These are phyloP conservation scores for Ceratoteleas bidentatus DNA, from an alignment of 1,140 invertebrate genomes.

Conservation along the genomic window DNA sequence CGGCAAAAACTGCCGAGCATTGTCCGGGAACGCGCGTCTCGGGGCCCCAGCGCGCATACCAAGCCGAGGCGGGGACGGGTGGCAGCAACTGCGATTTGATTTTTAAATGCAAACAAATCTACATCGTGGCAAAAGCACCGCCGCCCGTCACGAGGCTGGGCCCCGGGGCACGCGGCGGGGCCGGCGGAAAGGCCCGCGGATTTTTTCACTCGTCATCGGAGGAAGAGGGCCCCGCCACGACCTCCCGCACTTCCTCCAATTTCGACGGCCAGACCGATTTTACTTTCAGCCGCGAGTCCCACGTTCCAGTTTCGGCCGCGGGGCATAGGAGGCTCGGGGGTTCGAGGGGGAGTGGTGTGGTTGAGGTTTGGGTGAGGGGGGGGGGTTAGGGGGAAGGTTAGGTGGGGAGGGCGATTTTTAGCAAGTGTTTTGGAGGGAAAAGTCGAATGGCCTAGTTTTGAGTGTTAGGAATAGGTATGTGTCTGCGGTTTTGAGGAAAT, in stretches of 20 bases:
- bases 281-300: too few species aligned
- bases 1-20: conserved; percentile 80
- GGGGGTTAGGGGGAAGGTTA: too few species aligned
- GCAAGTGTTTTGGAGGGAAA: too few species aligned
- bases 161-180: conserved; percentile 67
- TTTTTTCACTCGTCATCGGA: conserved; percentile 78
- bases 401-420: too few species aligned
- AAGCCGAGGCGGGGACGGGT: conserved; percentile 60
- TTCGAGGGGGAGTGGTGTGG: too few species aligned
- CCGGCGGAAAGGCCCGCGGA: conserved; percentile 66
- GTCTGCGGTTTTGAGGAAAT: too few species aligned
- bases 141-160: conserved; percentile 70
- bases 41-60: conserved; percentile 74
- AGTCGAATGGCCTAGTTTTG: too few species aligned
- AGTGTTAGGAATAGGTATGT: too few species aligned
- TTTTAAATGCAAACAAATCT: conserved; percentile 83
- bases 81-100: conserved; percentile 77
- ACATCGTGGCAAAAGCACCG: conserved; percentile 80
- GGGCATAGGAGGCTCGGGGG: too few species aligned
- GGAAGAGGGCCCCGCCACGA: conserved; percentile 31
- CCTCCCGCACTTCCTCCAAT: conserved; percentile 57
- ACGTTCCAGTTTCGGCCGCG: too few species aligned
- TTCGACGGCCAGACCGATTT: conserved; percentile 23
- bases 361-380: too few species aligned
- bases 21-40: conserved; percentile 71